Evolutionary conservation across 2,113 vertebrate species (phyloP).

Genomic region (Grammomys dolichurus): DNA sequence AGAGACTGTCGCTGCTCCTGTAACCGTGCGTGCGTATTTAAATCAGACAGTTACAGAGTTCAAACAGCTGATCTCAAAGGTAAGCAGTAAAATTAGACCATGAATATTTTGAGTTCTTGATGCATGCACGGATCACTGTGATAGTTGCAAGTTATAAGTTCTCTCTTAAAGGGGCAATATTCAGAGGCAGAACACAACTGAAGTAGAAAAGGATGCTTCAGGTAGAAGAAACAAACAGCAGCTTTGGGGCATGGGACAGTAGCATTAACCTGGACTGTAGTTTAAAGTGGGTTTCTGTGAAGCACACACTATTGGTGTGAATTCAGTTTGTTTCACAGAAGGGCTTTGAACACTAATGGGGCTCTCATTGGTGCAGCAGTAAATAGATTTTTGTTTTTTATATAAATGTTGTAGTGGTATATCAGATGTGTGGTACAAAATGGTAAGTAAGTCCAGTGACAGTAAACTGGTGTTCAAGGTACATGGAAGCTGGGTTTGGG

Average conservation of each 20-base stretch:
- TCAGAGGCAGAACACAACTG: neutral
- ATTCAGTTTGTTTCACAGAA: constrained; percentile 29
- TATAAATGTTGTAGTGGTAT: neutral
- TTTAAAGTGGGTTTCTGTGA: neutral
- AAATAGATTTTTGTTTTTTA: neutral
- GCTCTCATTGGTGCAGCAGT: neutral
- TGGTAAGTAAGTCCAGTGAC: neutral
- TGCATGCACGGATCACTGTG: neutral
- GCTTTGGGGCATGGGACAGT: neutral
- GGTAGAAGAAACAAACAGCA: constrained; percentile 24
- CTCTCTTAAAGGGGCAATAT: neutral
- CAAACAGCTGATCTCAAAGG: constrained; percentile 98
- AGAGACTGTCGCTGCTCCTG: constrained; percentile 93
- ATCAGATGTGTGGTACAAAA: neutral
- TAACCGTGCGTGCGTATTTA: constrained; percentile 97
- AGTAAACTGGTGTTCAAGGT: neutral
- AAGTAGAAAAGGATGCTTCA: neutral
- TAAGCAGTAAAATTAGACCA: constrained; percentile 79
- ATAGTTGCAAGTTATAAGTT: constrained; percentile 6
- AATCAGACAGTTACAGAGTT: constrained; percentile 97
- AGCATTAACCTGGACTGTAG: neutral
- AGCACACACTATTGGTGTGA: neutral
- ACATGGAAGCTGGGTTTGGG: neutral
- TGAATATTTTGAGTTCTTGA: constrained; percentile 39
- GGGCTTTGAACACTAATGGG: constrained; percentile 13